Evolutionary conservation across 2,113 vertebrate genomes (phyloP).

Genomic region (Aepyceros melampus): DNA sequence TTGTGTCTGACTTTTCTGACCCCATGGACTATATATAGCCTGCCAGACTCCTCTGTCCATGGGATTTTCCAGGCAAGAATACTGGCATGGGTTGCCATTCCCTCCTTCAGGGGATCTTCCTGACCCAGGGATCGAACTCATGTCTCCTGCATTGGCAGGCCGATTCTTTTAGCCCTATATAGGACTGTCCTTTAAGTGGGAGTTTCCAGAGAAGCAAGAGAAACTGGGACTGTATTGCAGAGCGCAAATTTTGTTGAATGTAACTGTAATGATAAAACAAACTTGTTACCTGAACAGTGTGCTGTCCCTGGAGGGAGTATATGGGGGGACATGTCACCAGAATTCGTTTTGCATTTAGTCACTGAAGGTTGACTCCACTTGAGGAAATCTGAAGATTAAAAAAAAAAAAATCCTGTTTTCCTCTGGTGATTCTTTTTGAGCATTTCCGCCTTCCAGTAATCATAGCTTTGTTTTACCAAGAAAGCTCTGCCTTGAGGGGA

Average conservation of each 20-base stretch:
- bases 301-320: not conserved
- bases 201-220: constrained; percentile 39
- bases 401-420: not conserved
- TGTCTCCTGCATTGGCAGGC: not conserved
- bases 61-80: not conserved
- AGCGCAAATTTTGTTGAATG: not conserved
- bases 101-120: not conserved
- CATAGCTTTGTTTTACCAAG: constrained; percentile 67
- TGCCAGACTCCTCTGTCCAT: accelerated
- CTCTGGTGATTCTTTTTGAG: constrained; percentile 16
- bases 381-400: constrained; percentile 19
- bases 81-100: not conserved
- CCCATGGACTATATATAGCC: not conserved
- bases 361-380: constrained; percentile 11
- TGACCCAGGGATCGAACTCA: not conserved
- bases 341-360: constrained; percentile 29
- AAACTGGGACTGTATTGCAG: not conserved
- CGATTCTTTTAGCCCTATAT: not conserved
- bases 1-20: not conserved
- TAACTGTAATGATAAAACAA: not conserved
- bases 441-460: constrained; percentile 79
- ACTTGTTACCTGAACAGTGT: not conserved
- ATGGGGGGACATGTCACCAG: not conserved
- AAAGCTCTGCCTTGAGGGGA: constrained; percentile 37
- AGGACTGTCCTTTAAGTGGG: constrained; percentile 35